Evolutionary conservation across 2,113 vertebrate species (phyloP).

Genomic region (Pachycephala philippinensis): DNA sequence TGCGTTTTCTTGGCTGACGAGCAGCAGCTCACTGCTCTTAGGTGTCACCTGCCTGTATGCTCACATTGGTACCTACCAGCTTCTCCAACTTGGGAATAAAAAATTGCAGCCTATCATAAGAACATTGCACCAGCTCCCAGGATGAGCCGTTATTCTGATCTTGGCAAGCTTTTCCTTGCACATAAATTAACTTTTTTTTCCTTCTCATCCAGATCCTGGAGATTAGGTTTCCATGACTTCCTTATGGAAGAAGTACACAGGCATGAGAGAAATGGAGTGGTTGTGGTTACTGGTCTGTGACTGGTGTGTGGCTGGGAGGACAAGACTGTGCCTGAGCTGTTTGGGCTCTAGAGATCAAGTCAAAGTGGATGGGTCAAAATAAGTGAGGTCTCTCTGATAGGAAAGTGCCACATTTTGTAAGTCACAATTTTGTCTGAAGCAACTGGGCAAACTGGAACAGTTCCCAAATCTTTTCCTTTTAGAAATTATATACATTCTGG

Average conservation of each 20-base stretch:
- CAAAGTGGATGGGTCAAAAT: neutral
- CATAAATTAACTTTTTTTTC: neutral
- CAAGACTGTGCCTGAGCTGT: neutral
- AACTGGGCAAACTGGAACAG: neutral
- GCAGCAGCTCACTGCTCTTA: neutral
- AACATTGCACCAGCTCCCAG: fast-evolving
- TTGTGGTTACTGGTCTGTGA: neutral
- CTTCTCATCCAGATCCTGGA: neutral
- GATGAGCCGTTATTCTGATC: neutral
- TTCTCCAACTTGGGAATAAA: neutral
- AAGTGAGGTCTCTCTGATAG: neutral
- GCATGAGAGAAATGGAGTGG: neutral
- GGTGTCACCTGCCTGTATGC: neutral
- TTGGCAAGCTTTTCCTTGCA: neutral
- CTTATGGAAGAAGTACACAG: neutral
- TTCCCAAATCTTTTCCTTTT: neutral
- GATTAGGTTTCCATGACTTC: neutral
- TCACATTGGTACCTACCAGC: neutral
- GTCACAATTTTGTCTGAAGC: neutral
- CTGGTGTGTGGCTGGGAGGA: neutral
- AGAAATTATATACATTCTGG: neutral
- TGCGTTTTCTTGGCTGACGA: neutral
- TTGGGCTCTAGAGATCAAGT: neutral
- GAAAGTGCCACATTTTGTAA: neutral
- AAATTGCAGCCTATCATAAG: neutral